A percentile compares a stretch with the other conserved stretches of the same genome.
These are phyloP conservation scores for Melanerpes aurifrons DNA, from an alignment of 2,113 vertebrate species.

Conservation along the genomic window DNA sequence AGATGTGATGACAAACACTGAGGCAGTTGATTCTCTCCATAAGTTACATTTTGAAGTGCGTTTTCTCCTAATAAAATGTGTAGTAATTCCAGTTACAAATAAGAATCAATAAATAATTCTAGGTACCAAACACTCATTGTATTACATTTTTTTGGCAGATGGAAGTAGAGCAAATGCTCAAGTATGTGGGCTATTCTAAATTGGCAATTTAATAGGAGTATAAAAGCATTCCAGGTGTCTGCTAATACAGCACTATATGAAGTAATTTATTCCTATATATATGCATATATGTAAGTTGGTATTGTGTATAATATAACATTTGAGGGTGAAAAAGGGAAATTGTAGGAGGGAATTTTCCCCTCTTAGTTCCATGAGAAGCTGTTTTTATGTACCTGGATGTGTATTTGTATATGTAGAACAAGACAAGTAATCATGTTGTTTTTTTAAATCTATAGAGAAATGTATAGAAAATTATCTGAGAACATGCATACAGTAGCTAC, in stretches of 20 bases:
- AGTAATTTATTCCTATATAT: background rate
- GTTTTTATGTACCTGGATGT: background rate
- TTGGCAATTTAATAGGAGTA: slow-evolving; percentile 23
- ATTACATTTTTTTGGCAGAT: slow-evolving; percentile 40
- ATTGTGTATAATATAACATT: background rate
- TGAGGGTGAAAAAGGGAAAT: background rate
- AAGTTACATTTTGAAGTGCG: background rate
- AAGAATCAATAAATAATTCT: slow-evolving; percentile 2
- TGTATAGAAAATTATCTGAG: background rate
- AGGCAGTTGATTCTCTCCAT: background rate
- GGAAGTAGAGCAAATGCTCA: slow-evolving; percentile 10
- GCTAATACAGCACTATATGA: background rate
- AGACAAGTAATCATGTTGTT: accelerated
- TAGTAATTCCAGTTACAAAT: background rate
- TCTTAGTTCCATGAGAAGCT: background rate
- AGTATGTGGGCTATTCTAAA: slow-evolving; percentile 39
- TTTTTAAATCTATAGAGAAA: background rate
- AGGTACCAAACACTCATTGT: background rate
- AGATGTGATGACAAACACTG: background rate
- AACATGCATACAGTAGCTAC: background rate
- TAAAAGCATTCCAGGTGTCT: background rate
- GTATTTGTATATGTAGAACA: background rate
- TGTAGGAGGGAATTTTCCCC: background rate
- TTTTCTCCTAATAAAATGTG: background rate
- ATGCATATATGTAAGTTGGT: background rate